Conservation (phyloP, 2,888 invertebrate genomes). For the Sphaerophoria rueppellii region DNA sequence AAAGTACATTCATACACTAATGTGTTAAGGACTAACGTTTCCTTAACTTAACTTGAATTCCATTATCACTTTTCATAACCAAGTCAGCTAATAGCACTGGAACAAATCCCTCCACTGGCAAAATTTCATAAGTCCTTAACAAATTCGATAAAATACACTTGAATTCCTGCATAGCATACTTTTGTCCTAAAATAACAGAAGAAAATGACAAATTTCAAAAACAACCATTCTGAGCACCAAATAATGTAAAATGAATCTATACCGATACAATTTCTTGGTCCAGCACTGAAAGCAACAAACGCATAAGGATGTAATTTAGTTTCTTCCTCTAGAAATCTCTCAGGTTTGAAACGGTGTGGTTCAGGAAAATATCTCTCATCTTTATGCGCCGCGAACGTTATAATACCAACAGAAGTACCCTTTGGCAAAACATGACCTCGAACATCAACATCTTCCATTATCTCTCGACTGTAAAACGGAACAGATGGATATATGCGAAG, state of each 20-base stretch:
- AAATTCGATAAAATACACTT: constrained; percentile 79
- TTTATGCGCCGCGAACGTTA: constrained; percentile 82
- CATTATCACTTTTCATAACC: constrained; percentile 80
- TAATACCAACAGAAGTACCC: constrained; percentile 79
- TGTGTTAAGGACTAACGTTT: constrained; percentile 47
- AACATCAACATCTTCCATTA: constrained; percentile 82
- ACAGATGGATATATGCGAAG: constrained; percentile 84
- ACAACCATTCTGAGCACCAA: neutral
- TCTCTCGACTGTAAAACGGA: constrained; percentile 82
- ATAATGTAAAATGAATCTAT: constrained; percentile 1
- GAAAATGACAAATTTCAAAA: neutral
- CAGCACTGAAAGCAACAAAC: constrained; percentile 80
- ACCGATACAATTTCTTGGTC: constrained; percentile 81
- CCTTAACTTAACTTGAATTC: constrained; percentile 78
- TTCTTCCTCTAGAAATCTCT: constrained; percentile 78
- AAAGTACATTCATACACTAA: too few relatives aligned
- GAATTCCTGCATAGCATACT: constrained; percentile 81
- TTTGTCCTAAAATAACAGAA: constrained; percentile 78
- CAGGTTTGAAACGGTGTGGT: constrained; percentile 81
- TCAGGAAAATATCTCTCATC: constrained; percentile 82
- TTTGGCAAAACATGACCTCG: constrained; percentile 81
- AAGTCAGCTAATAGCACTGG: constrained; percentile 78
- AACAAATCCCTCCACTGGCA: constrained; percentile 77
- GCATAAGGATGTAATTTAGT: constrained; percentile 79
- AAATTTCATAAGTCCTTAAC: constrained; percentile 78